Evolutionary conservation across 1,140 invertebrate genomes (phyloP).

Genomic region (Platyura marginata): DNA sequence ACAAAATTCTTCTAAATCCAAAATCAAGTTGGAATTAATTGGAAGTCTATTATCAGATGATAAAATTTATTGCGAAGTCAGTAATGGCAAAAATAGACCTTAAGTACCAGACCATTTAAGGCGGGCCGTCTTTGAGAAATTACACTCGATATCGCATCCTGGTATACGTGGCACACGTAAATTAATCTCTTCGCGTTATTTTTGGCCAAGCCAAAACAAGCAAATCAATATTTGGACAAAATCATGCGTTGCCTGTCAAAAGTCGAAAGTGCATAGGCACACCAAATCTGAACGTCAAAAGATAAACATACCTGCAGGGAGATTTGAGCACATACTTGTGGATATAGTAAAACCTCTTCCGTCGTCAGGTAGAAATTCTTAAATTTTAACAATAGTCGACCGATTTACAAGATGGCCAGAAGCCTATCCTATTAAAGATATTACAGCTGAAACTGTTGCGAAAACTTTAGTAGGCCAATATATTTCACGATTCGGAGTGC

Average conservation of each 20-base stretch:
- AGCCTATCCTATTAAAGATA: conserved; percentile 23
- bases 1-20: background rate
- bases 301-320: background rate
- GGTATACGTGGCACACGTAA: conserved; percentile 7
- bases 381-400: conserved; percentile 26
- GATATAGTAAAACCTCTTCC: conserved; percentile 21
- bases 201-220: conserved; percentile 17
- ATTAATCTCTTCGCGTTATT: conserved; percentile 8
- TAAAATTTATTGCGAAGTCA: background rate
- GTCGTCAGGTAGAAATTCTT: conserved; percentile 13
- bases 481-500: conserved; percentile 12
- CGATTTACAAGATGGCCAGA: conserved; percentile 27
- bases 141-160: conserved; percentile 14
- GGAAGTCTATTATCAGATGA: background rate
- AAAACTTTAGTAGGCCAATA: conserved; percentile 9
- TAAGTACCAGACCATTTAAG: conserved; percentile 10
- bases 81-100: conserved; percentile 6
- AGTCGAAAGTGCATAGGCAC: conserved; percentile 11
- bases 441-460: conserved; percentile 14
- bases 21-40: conserved; percentile 7
- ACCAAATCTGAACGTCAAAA: background rate
- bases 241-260: conserved; percentile 10
- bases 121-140: conserved; percentile 7
- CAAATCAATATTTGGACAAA: conserved; percentile 8
- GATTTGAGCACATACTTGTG: conserved; percentile 11